A percentile compares a stretch with the other conserved stretches of the same genome.
phyloP scores from a whole-genome alignment of 2,888 invertebrate species.

The Tillus elongatus region DNA sequence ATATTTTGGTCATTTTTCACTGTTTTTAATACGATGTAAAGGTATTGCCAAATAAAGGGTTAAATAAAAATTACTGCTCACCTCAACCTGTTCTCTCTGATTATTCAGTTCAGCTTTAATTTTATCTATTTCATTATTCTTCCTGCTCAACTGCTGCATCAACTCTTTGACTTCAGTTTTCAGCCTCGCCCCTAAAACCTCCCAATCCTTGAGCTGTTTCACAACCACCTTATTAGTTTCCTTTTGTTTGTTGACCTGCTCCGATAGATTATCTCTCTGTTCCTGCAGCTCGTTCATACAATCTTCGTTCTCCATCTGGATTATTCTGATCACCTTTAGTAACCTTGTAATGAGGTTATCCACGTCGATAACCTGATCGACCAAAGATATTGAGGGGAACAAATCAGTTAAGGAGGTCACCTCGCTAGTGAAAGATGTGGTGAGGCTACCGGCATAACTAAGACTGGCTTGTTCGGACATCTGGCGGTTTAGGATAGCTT shows the following conservation, averaged over 20 bases:
- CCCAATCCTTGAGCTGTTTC: conserved; percentile 47
- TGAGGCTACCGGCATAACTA: conserved; percentile 40
- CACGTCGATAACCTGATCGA: conserved; percentile 66
- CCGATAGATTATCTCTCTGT: conserved; percentile 46
- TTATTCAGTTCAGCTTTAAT: conserved; percentile 47
- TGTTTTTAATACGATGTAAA: too few species aligned
- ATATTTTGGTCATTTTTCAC: too few species aligned
- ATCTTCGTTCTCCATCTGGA: conserved; percentile 61
- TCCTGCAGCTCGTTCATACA: conserved; percentile 57
- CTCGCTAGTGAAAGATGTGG: conserved; percentile 30
- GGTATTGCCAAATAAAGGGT: too few species aligned
- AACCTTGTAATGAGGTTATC: conserved; percentile 67
- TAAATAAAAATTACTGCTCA: too few species aligned
- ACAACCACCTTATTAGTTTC: conserved; percentile 39
- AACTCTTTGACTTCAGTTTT: conserved; percentile 49
- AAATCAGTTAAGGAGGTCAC: conserved; percentile 42
- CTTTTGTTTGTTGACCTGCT: conserved; percentile 38
- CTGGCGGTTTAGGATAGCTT: conserved; percentile 65
- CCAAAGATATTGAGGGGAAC: conserved; percentile 51
- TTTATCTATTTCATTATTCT: conserved; percentile 46
- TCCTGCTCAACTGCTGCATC: conserved; percentile 45
- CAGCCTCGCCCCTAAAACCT: conserved; percentile 46
- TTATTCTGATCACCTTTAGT: conserved; percentile 61
- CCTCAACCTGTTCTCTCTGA: conserved; percentile 50
- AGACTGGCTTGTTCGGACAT: conserved; percentile 31